These are phyloP conservation scores for Canis aureus DNA, from an alignment of 2,113 vertebrate species.

Conservation along the genomic window DNA sequence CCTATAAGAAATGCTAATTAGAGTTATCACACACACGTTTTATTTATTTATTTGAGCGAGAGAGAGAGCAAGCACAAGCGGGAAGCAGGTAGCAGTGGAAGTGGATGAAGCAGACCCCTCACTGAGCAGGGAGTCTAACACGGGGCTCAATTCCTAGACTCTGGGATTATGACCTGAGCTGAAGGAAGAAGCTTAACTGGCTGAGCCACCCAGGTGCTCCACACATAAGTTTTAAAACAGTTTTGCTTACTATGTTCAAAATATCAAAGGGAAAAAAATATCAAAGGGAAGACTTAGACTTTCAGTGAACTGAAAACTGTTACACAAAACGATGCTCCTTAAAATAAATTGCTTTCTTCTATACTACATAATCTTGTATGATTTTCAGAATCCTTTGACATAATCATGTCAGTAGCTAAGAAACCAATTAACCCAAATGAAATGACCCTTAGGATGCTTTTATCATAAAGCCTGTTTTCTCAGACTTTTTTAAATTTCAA, in stretches of 20 bases:
- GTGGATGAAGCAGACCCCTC: too few species aligned
- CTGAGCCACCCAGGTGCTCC: too few species aligned
- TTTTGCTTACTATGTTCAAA: background rate
- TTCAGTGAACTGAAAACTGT: slow-evolving; percentile 30
- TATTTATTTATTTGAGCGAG: background rate
- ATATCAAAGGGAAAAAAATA: background rate
- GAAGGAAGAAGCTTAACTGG: too few species aligned
- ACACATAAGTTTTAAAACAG: slow-evolving; percentile 12
- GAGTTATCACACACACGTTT: background rate
- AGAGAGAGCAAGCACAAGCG: too few species aligned
- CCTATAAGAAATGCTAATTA: background rate
- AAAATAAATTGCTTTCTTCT: slow-evolving; percentile 33
- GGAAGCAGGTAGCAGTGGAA: too few species aligned
- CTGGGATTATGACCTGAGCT: too few species aligned
- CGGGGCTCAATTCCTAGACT: too few species aligned
- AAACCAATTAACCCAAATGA: slow-evolving; percentile 33
- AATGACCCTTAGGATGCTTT: background rate
- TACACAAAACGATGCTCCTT: background rate
- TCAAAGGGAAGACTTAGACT: slow-evolving; percentile 4
- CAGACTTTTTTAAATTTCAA: slow-evolving; percentile 30
- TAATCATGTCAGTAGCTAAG: background rate
- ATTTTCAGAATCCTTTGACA: slow-evolving; percentile 57
- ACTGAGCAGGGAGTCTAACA: too few species aligned
- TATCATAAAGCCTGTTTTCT: slow-evolving; percentile 28
- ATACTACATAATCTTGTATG: background rate